phyloP scores from a whole-genome alignment of 2,113 vertebrate genomes.

The Alethe diademata region DNA sequence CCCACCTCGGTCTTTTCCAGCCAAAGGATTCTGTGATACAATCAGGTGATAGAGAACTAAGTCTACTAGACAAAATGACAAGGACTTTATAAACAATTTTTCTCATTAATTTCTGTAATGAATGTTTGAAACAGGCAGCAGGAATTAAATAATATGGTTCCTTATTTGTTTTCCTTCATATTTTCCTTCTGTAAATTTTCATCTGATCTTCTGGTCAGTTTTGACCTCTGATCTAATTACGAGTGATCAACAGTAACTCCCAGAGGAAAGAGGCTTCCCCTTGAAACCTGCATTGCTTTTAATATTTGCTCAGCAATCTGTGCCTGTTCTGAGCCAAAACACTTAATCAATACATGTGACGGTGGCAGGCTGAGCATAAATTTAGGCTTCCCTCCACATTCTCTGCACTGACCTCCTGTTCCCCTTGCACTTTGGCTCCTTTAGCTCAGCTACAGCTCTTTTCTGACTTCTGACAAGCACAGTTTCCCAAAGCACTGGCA shows the following conservation, averaged over 20 bases:
- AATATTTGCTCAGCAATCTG: background rate
- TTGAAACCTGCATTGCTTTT: background rate
- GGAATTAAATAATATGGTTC: background rate
- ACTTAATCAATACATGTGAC: rapidly evolving
- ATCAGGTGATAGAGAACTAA: background rate
- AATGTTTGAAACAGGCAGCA: background rate
- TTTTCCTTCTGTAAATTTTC: background rate
- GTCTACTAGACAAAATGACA: background rate
- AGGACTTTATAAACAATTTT: rapidly evolving
- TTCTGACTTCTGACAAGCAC: background rate
- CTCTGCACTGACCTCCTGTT: background rate
- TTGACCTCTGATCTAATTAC: background rate
- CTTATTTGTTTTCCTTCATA: background rate
- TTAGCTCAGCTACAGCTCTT: background rate
- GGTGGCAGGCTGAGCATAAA: background rate
- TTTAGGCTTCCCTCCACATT: background rate
- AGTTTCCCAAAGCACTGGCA: background rate
- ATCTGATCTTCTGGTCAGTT: background rate
- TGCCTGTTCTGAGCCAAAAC: background rate
- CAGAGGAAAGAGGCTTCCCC: background rate
- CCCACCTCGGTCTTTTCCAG: background rate
- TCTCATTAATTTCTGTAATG: background rate
- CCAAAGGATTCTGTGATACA: background rate
- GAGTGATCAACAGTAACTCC: background rate
- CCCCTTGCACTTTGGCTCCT: background rate